Evolutionary conservation across 1,140 invertebrate species (phyloP).

Genomic region (Sinonovacula constricta): DNA sequence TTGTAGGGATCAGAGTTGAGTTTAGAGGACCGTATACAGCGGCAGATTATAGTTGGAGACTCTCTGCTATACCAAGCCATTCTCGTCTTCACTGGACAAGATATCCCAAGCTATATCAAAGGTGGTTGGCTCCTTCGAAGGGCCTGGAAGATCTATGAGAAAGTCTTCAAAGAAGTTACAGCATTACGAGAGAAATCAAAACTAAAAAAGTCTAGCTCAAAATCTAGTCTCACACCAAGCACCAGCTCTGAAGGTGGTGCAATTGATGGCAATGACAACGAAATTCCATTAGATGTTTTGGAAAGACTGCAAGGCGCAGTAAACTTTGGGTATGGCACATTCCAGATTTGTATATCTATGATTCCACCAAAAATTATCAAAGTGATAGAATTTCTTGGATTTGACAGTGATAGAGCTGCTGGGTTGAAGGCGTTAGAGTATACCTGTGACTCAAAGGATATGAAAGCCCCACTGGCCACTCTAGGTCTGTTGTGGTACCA

Average conservation of each 20-base stretch:
- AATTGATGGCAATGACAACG: constrained; percentile 66
- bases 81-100: constrained; percentile 84
- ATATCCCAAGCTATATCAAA: constrained; percentile 85
- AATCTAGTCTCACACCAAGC: constrained; percentile 48
- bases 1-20: constrained; percentile 60
- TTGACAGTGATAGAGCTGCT: constrained; percentile 83
- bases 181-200: constrained; percentile 79
- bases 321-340: constrained; percentile 87
- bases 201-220: constrained; percentile 57
- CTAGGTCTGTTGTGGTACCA: constrained; percentile 87
- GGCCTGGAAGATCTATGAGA: constrained; percentile 87
- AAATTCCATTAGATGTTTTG: constrained; percentile 75
- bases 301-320: constrained; percentile 84
- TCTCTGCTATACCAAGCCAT: constrained; percentile 84
- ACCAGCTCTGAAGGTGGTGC: constrained; percentile 53
- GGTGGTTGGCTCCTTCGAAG: constrained; percentile 86
- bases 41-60: constrained; percentile 85
- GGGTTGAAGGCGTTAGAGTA: constrained; percentile 84
- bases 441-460: constrained; percentile 83
- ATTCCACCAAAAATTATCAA: constrained; percentile 85
- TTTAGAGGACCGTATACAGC: constrained; percentile 81
- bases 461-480: constrained; percentile 86
- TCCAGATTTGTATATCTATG: constrained; percentile 86
- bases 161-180: constrained; percentile 83
- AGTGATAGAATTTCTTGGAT: constrained; percentile 86